Base-by-base conservation (phyloP, 1,140 invertebrate species). In the Tetramorium simillimum region DNA sequence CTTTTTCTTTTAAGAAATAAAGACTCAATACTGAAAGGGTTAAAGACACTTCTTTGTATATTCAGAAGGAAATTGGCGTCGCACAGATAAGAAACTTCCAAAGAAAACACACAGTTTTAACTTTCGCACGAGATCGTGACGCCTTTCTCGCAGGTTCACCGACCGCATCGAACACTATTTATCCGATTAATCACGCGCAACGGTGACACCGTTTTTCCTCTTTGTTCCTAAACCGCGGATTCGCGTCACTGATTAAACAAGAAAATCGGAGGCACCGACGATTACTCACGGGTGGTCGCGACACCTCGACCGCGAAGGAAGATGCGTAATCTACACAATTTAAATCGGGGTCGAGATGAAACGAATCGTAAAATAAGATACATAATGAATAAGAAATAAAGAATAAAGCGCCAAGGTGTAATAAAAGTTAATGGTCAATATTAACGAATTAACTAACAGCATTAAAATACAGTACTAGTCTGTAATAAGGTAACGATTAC, bases 241-340 rank as follows among this genome's bases (percentile, higher is more conserved):
- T 75, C 80, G 28, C 40, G 80, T 84, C 80, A 84, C n/a, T 70
- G 85, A 80, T 82, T 70, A 86, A 86, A 86, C 65, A 86, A 86
- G 77, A 82, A 86, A 82, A 82, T 82, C 76, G 67, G 53, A 69
- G 51, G 46, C 85, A 58, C 63, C 84, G 62, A 56, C 85, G 85
- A 69, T 86, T 86, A 86, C 85, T 86, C 76, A 84, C 24, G 46
- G 69, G 67, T 51, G 49, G n/a, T 67, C 85, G 76, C 85, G 85
- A 67, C 78, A 82, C 37, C 21, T 72, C 40, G 69, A 9, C 33
- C 24, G 67, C 80, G 53, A 73, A 46, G 40, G 6, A 37, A 24
- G 37, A 75, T 37, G 80, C 63, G 63, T 70, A 81, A 56, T 53
- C 10, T 14, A 49, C 33, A 56, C 65, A 16, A 63, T 69, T 81